Base-by-base conservation (phyloP, 2,888 invertebrate species). In the Athalia cordata region DNA sequence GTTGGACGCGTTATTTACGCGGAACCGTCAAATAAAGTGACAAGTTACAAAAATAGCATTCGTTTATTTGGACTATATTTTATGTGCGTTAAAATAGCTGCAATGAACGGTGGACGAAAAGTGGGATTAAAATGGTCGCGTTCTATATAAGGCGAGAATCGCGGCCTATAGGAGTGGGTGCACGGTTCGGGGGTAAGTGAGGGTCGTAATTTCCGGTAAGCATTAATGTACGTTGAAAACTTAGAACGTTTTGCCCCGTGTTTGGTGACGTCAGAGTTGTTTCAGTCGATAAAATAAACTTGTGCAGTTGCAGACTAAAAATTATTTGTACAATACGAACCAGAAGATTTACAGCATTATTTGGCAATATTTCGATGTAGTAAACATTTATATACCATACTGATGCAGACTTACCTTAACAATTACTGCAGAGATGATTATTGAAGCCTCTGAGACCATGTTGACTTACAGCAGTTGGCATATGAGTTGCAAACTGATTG, bases 131-230 rank as follows among this genome's bases (percentile, higher is more conserved):
- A 59, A 70, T 77, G 29, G 29, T 29, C 29, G 29, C 77, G 61
- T 45, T 65, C 77, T 66, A 66, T 49, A 72, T 72, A 72, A 59
- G 72, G 72, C 72, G 72, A 72, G 72, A 59, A 72, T 52, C 72
- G 57, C 57, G 72, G 72, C 57, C 72, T 59, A 43, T 72, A 45
- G 57, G 57, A 45, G 70, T 57, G 70, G 45, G 29, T n/a, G 6
- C 13, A 47, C 57, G 59, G 72, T 57, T 43, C 72, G 59, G 59
- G 72, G 72, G 72, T 29, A 59, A 72, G 72, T 8, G 72, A 50
- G 49, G 62, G 55, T 11, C 70, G 78, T 78, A 78, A 78, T 78
- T 78, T 78, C 78, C 78, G 78, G 78, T 7, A 55, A 78, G 70
- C 65, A 78, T 65, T 78, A 78, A 78, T 78, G 78, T 72, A 77